Conservation (phyloP, 2,113 vertebrate genomes). For the Nibea coibor region DNA sequence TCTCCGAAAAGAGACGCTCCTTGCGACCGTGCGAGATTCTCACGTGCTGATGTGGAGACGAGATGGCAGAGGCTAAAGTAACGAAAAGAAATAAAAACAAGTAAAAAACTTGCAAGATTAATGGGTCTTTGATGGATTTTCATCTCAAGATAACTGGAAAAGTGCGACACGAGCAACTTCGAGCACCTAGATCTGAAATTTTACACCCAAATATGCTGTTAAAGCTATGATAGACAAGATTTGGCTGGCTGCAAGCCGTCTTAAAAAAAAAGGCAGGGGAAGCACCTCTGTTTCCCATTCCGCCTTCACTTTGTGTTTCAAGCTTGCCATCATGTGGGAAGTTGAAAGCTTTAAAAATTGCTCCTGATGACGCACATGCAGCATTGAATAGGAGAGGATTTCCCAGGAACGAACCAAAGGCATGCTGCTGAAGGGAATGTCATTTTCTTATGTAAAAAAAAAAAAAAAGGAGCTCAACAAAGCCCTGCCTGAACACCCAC, state of each 20-base stretch:
- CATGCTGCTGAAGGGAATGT: conserved; percentile 42
- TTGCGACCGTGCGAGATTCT: background rate
- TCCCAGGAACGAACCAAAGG: conserved; percentile 59
- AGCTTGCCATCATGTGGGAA: conserved; percentile 66
- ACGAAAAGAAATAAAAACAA: background rate
- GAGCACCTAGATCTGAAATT: background rate
- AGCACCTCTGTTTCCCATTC: conserved; percentile 50
- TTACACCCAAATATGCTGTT: background rate
- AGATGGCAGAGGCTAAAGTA: background rate
- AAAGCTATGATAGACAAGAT: background rate
- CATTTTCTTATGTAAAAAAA: conserved; percentile 47
- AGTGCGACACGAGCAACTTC: background rate
- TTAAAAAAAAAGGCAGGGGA: conserved; percentile 28
- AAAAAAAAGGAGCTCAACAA: conserved; percentile 22
- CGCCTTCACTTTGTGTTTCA: conserved; percentile 36
- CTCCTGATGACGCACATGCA: conserved; percentile 66
- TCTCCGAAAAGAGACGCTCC: conserved; percentile 20
- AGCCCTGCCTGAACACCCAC: conserved; percentile 59
- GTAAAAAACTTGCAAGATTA: no score
- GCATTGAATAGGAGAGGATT: conserved; percentile 66
- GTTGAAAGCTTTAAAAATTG: conserved; percentile 58
- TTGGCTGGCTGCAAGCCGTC: background rate
- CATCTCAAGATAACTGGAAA: background rate
- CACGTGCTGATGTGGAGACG: background rate
- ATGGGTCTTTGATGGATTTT: background rate